A percentile compares a stretch with the other conserved stretches of the same genome.
Conservation (phyloP, 2,888 invertebrate species). For the Tachystola acroxantha region DNA sequence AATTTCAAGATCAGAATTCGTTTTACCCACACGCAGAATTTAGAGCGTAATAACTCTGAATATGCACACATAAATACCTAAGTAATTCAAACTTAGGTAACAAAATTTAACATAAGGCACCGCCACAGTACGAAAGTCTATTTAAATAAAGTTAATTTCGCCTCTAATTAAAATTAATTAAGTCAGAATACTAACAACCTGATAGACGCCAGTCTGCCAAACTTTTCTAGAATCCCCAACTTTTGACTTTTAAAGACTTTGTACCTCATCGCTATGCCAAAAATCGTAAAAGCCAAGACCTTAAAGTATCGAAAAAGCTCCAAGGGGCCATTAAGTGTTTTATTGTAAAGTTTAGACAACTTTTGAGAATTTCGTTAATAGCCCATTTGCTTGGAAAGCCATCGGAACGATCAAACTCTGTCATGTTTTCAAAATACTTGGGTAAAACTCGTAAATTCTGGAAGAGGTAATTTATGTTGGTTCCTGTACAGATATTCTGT, state of each 20-base stretch:
- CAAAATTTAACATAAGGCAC: too few species aligned
- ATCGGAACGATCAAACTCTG: conserved; percentile 35
- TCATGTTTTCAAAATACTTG: conserved; percentile 41
- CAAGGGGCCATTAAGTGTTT: conserved; percentile 28
- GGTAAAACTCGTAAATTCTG: conserved; percentile 34
- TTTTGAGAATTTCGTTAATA: conserved; percentile 34
- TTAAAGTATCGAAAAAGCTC: conserved; percentile 8
- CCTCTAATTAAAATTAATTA: too few species aligned
- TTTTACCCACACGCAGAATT: too few species aligned
- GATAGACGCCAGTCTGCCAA: too few species aligned
- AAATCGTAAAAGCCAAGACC: neutral
- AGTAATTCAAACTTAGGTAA: too few species aligned
- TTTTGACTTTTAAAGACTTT: neutral
- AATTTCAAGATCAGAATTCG: too few species aligned
- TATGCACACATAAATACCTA: too few species aligned
- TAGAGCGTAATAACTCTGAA: too few species aligned
- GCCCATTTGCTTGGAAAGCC: conserved; percentile 26
- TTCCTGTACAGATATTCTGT: conserved; percentile 12
- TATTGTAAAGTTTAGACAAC: conserved; percentile 30
- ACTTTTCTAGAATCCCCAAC: neutral
- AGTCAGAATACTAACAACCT: too few species aligned
- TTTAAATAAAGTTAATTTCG: too few species aligned
- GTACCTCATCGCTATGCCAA: neutral
- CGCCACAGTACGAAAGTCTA: too few species aligned
- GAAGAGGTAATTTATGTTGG: conserved; percentile 14